These are phyloP conservation scores for Nycteola revayana DNA, from an alignment of 2,888 invertebrate species.

Conservation along the genomic window DNA sequence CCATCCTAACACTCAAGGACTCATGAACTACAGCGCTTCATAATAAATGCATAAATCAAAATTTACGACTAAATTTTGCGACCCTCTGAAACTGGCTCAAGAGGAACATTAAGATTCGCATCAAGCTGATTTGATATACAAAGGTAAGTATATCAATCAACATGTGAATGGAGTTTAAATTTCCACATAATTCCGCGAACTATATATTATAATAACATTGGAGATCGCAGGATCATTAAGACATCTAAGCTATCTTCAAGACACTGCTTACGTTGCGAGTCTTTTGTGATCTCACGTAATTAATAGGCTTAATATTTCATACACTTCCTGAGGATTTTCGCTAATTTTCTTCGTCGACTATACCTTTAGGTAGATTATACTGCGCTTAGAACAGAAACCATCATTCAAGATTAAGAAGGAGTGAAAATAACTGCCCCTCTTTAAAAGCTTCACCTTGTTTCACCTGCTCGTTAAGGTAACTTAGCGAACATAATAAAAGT, in stretches of 20 bases:
- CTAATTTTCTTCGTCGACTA: constrained; percentile 50
- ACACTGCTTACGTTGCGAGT: constrained; percentile 50
- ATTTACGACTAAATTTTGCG: too few relatives aligned
- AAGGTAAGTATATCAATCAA: too few relatives aligned
- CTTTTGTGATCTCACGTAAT: constrained; percentile 66
- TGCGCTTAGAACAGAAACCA: constrained; percentile 40
- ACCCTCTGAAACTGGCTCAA: too few relatives aligned
- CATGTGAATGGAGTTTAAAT: too few relatives aligned
- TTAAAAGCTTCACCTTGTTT: constrained; percentile 51
- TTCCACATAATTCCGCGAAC: constrained; percentile 32
- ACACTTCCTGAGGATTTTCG: constrained; percentile 58
- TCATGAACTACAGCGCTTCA: too few relatives aligned
- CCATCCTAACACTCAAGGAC: too few relatives aligned
- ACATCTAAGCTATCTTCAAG: constrained; percentile 46
- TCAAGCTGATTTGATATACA: too few relatives aligned
- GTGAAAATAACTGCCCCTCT: constrained; percentile 41
- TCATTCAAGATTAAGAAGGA: constrained; percentile 54
- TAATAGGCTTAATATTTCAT: constrained; percentile 72
- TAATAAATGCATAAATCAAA: too few relatives aligned
- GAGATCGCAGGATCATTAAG: constrained; percentile 67
- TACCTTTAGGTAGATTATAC: constrained; percentile 46
- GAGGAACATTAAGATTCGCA: too few relatives aligned
- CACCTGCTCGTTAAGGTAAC: constrained; percentile 43
- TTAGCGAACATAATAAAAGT: constrained; percentile 46
- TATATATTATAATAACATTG: constrained; percentile 51